phyloP scores from a whole-genome alignment of 2,797 vertebrate genomes.

The Echiichthys vipera region DNA sequence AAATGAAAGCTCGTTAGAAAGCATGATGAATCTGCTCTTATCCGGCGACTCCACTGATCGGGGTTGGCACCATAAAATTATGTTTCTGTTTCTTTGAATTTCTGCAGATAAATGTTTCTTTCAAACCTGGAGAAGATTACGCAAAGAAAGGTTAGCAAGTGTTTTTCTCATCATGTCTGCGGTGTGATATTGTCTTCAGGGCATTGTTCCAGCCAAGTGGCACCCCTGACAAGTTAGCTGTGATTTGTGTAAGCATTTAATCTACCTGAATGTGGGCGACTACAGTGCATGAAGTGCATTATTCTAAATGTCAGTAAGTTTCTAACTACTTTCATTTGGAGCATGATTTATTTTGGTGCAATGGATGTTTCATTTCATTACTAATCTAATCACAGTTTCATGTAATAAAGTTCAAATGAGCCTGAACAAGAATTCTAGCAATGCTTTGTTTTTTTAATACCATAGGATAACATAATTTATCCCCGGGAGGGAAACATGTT shows the following conservation, averaged over 20 bases:
- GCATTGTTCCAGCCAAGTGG: constrained; percentile 51
- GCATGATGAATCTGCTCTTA: constrained; percentile 60
- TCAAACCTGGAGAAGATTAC: constrained; percentile 34
- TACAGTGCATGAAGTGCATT: constrained; percentile 39
- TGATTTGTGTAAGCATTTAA: constrained; percentile 55
- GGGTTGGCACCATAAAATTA: constrained; percentile 30
- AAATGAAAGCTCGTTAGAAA: constrained; percentile 53
- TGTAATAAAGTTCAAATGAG: constrained; percentile 63
- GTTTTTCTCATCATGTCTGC: constrained; percentile 15
- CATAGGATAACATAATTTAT: constrained; percentile 10
- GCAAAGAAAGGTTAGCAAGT: constrained; percentile 14
- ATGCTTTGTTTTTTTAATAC: constrained; percentile 26
- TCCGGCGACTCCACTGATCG: constrained; percentile 33
- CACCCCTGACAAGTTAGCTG: constrained; percentile 30
- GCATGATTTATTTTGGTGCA: constrained; percentile 43
- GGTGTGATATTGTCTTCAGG: constrained; percentile 34
- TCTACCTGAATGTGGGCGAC: constrained; percentile 28
- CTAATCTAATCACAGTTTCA: constrained; percentile 1
- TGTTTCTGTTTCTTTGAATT: constrained; percentile 44
- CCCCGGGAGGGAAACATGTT: neutral
- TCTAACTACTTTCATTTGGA: constrained; percentile 32
- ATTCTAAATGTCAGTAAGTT: constrained; percentile 60
- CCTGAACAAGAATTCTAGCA: constrained; percentile 34
- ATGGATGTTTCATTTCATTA: constrained; percentile 31
- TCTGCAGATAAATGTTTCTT: constrained; percentile 36